Evolutionary conservation across 2,113 vertebrate genomes (phyloP), one percentile per base, ranked within the genome.

Genomic region (Dicaeum eximium): DNA sequence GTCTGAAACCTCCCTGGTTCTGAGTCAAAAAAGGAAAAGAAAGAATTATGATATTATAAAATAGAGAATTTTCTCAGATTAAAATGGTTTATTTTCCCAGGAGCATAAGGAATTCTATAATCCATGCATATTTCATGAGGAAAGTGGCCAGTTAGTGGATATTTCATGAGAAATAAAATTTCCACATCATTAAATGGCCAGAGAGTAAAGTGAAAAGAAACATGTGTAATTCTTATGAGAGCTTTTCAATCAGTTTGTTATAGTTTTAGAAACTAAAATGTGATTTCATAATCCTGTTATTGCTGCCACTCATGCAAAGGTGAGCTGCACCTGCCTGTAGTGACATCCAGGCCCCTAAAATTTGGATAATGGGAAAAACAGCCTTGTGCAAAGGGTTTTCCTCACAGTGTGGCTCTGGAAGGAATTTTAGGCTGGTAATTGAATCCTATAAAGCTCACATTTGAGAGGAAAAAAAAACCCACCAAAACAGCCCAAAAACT

Each of bases 81-180:
- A 66, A 94, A 93, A 70, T 38, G 44, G 72, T 64, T 88, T 95
- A 48, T 93, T 93, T 95, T 88, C 74, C 96, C 79, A 83, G 40
- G 64, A 93, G 67, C 71, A 37, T 71, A 77, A 86, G 62, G 44
- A 92, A 60, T 96, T 80, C 73, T 69, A 16, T 47, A 85, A 70
- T 54, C 70, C 85, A 94, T 94, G 54, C 71, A 88, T 86, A 70
- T 93, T 97, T 90, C 51, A 95, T 88, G 54, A 93, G 88, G 37
- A 70, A 93, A 86, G 83, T 73, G 51, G 60, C 62, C 44, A 40
- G 50, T 96, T 82, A 88, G 78, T 95, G 71, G 93, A 44, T 95
- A 66, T 97, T 95, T 85, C 37, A 75, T 90, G 94, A 94, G 90
- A 88, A 89, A 87, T 80, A 71, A 91, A 86, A 90, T 80, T 85